Evolutionary conservation across 2,113 vertebrate species (phyloP).

Genomic region (Vulpes ferrilata): DNA sequence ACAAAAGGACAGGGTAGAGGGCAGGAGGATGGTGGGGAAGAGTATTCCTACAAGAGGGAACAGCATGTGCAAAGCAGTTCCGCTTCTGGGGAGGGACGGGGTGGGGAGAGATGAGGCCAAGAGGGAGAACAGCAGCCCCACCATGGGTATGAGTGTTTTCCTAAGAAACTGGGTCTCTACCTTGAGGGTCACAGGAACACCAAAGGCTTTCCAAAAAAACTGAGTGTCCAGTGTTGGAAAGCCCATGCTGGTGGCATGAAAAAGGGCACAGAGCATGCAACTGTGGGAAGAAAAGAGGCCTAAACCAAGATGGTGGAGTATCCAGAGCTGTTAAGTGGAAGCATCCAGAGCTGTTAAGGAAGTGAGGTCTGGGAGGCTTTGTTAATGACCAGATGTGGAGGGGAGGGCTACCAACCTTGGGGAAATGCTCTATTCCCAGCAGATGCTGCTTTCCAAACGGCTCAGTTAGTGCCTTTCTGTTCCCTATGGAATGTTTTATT

Average conservation of each 20-base stretch:
- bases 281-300: fast-evolving
- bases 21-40: fast-evolving
- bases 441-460: fast-evolving
- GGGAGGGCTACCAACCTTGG: background rate
- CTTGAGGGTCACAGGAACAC: background rate
- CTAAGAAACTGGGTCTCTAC: background rate
- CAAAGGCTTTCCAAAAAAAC: background rate
- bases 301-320: background rate
- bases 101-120: too few species aligned
- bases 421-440: background rate
- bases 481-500: background rate
- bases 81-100: fast-evolving
- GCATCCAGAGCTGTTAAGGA: background rate
- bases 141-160: fast-evolving
- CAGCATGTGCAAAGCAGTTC: background rate
- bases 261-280: background rate
- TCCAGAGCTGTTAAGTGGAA: too few species aligned
- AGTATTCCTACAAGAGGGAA: too few species aligned
- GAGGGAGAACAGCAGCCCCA: background rate
- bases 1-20: background rate
- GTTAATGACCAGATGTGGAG: fast-evolving
- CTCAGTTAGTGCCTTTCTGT: background rate
- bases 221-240: too few species aligned
- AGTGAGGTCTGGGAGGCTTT: too few species aligned
- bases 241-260: fast-evolving